A percentile compares a stretch with the other conserved stretches of the same genome.
phyloP scores from a whole-genome alignment of 2,888 invertebrate genomes.

The Anagyrus pseudococci region DNA sequence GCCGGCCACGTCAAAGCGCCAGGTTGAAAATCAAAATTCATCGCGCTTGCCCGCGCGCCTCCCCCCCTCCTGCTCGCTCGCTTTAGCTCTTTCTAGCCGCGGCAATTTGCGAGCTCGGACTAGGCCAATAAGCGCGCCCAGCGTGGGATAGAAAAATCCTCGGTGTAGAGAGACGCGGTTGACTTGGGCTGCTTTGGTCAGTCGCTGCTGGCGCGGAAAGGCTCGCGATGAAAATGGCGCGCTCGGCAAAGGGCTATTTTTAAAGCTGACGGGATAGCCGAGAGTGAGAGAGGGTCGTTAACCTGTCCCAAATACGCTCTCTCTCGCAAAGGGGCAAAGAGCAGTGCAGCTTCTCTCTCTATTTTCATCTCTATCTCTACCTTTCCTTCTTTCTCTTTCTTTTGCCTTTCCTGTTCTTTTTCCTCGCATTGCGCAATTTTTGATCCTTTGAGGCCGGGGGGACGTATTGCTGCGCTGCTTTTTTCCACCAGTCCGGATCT shows the following conservation, averaged over 20 bases:
- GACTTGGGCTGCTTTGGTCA: no score
- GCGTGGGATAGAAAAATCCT: no score
- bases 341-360: neutral
- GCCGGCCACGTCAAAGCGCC: neutral
- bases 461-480: neutral
- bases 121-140: no score
- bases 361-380: neutral
- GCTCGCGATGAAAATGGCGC: neutral
- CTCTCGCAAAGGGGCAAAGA: constrained; percentile 1
- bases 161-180: no score
- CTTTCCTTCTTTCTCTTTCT: neutral
- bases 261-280: constrained; percentile 35
- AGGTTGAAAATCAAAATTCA: neutral
- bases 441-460: constrained; percentile 18
- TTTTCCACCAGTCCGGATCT: constrained; percentile 1
- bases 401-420: no score
- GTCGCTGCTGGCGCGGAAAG: no score
- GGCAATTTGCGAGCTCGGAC: no score
- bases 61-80: no score
- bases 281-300: constrained; percentile 15
- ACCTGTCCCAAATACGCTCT: constrained; percentile 25
- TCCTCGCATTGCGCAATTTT: constrained; percentile 4
- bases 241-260: constrained; percentile 28
- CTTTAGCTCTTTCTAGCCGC: no score
- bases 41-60: no score